phyloP scores from a whole-genome alignment of 2,797 vertebrate species.

The Lagocephalus sceleratus region DNA sequence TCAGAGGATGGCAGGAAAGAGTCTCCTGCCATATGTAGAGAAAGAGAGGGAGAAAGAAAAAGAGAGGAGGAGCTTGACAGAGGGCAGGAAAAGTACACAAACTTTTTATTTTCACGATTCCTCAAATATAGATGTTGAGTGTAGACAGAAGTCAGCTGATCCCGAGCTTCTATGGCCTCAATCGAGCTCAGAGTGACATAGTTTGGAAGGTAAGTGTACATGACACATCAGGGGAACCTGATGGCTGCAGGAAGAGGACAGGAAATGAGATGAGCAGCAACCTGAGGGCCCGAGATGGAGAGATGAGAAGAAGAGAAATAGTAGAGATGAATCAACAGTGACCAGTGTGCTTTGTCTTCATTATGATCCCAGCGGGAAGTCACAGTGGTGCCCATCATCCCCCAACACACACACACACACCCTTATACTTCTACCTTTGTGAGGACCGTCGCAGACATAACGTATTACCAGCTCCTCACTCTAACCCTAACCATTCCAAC shows the following conservation, averaged over 20 bases:
- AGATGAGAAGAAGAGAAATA: conserved; percentile 22
- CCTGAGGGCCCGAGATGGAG: conserved; percentile 30
- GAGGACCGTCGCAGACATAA: no score
- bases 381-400: conserved; percentile 49
- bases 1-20: conserved; percentile 78
- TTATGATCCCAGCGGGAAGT: conserved; percentile 85
- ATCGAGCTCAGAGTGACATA: no score
- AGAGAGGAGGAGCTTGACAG: conserved; percentile 51
- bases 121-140: neutral
- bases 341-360: conserved; percentile 91
- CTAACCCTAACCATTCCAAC: no score
- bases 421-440: no score
- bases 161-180: no score
- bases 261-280: conserved; percentile 8
- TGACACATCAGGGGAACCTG: conserved; percentile 13
- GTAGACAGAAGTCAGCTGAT: neutral
- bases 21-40: conserved; percentile 76
- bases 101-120: conserved; percentile 33
- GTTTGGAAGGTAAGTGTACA: conserved; percentile 3
- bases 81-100: conserved; percentile 34
- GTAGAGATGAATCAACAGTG: conserved; percentile 90
- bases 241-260: conserved; percentile 43
- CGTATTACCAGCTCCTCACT: no score
- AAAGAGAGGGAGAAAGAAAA: conserved; percentile 47
- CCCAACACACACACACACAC: conserved; percentile 10